phyloP scores from a whole-genome alignment of 1,140 invertebrate genomes.

The Lutraria rhynchaena region DNA sequence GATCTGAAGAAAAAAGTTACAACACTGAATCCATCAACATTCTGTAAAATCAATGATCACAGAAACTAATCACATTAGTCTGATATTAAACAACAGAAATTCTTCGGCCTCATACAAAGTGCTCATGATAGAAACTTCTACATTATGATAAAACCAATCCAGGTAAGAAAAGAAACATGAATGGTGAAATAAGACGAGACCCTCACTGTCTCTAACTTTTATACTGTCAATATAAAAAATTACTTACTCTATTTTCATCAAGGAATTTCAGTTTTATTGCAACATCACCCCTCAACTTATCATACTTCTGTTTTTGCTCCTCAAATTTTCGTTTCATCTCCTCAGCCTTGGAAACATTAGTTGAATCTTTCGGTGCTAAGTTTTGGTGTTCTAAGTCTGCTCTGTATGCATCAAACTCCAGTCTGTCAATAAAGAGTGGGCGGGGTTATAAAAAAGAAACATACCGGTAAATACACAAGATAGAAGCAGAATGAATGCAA shows the following conservation, averaged over 20 bases:
- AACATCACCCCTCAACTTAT: constrained; percentile 94
- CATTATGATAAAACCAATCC: too few species aligned
- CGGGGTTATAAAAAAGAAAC: constrained; percentile 19
- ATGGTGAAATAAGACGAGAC: too few species aligned
- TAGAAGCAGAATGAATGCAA: too few species aligned
- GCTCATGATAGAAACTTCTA: too few species aligned
- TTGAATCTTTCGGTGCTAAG: constrained; percentile 69
- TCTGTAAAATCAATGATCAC: too few species aligned
- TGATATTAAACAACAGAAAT: too few species aligned
- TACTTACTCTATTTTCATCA: constrained; percentile 95
- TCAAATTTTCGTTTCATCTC: constrained; percentile 92
- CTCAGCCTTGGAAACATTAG: constrained; percentile 85
- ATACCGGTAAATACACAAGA: neutral
- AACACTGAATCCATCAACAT: too few species aligned
- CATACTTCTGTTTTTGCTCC: constrained; percentile 93
- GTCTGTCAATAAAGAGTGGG: constrained; percentile 84
- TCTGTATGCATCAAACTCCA: constrained; percentile 98
- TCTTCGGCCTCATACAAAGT: too few species aligned
- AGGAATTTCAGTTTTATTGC: constrained; percentile 97
- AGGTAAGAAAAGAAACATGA: too few species aligned
- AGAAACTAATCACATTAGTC: too few species aligned
- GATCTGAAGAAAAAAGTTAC: constrained; percentile 88
- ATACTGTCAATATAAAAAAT: too few species aligned
- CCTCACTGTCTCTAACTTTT: too few species aligned
- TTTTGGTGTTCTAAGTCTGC: constrained; percentile 91